phyloP scores from a whole-genome alignment of 2,797 vertebrate genomes.

The Arvicola amphibius region DNA sequence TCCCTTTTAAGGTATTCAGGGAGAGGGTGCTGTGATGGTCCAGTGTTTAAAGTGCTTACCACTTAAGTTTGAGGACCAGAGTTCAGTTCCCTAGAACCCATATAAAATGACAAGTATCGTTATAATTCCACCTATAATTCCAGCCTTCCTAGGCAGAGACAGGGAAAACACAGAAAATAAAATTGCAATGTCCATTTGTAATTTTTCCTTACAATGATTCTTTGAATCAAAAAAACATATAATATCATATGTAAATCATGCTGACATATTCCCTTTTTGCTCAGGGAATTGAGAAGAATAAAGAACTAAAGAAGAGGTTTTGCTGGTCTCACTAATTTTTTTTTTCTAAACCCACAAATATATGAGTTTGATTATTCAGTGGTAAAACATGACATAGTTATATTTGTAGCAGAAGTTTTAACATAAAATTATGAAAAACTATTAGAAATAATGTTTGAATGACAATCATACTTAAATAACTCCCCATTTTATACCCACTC shows the following conservation, averaged over 20 bases:
- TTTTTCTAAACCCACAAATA: background rate
- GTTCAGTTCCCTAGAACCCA: too few species aligned
- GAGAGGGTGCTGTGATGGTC: too few species aligned
- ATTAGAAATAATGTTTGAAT: conserved; percentile 10
- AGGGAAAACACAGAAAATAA: background rate
- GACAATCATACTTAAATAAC: background rate
- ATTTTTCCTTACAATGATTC: background rate
- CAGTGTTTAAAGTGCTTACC: too few species aligned
- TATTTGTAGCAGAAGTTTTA: background rate
- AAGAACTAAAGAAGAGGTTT: background rate
- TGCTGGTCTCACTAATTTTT: background rate
- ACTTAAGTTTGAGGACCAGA: too few species aligned
- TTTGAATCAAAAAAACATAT: conserved; percentile 16
- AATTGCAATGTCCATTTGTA: background rate
- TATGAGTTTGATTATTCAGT: conserved; percentile 7
- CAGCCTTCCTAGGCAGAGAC: too few species aligned
- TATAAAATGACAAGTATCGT: too few species aligned
- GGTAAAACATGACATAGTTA: background rate
- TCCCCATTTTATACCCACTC: background rate
- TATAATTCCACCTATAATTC: too few species aligned
- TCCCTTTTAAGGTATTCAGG: too few species aligned
- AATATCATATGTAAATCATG: background rate
- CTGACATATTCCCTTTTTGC: background rate
- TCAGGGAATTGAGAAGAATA: background rate
- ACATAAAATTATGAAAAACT: background rate